Evolutionary conservation across 2,797 vertebrate genomes (phyloP).

Genomic region (Fistularia tabacaria): DNA sequence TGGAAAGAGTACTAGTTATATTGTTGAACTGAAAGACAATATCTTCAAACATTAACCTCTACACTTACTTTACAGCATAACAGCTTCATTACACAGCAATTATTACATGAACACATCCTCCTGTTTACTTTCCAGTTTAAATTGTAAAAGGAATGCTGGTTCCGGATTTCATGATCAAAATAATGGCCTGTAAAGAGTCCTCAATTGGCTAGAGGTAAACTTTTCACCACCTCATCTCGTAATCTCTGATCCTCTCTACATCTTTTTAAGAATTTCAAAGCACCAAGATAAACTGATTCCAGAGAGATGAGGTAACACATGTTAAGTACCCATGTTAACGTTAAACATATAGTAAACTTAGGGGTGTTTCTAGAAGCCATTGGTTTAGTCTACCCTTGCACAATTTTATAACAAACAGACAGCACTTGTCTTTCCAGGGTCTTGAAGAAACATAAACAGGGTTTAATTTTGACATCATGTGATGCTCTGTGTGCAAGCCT

Average conservation of each 20-base stretch:
- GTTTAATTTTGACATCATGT: slow-evolving; percentile 37
- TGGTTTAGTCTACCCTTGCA: no score
- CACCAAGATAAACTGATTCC: slow-evolving; percentile 8
- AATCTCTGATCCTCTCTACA: slow-evolving; percentile 16
- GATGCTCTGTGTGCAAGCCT: no score
- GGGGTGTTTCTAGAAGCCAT: no score
- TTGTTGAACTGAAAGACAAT: no score
- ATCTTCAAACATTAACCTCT: slow-evolving; percentile 13
- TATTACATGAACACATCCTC: slow-evolving; percentile 28
- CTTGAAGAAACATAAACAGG: slow-evolving; percentile 48
- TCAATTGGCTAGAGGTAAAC: slow-evolving; percentile 38
- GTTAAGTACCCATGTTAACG: background rate
- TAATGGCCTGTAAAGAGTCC: slow-evolving; percentile 36
- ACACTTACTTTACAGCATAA: slow-evolving; percentile 25
- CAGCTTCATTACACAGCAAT: slow-evolving; percentile 15
- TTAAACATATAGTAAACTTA: no score
- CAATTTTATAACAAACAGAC: slow-evolving; percentile 20
- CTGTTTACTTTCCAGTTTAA: slow-evolving; percentile 39
- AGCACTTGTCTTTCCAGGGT: slow-evolving; percentile 8
- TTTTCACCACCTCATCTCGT: slow-evolving; percentile 46
- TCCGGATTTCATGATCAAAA: slow-evolving; percentile 31
- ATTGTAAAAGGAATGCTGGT: slow-evolving; percentile 19
- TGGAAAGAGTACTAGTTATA: no score
- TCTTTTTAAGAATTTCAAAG: slow-evolving; percentile 18
- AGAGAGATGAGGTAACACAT: slow-evolving; percentile 25